These are phyloP conservation scores for Linepithema humile DNA, from an alignment of 1,140 invertebrate genomes.

Conservation along the genomic window DNA sequence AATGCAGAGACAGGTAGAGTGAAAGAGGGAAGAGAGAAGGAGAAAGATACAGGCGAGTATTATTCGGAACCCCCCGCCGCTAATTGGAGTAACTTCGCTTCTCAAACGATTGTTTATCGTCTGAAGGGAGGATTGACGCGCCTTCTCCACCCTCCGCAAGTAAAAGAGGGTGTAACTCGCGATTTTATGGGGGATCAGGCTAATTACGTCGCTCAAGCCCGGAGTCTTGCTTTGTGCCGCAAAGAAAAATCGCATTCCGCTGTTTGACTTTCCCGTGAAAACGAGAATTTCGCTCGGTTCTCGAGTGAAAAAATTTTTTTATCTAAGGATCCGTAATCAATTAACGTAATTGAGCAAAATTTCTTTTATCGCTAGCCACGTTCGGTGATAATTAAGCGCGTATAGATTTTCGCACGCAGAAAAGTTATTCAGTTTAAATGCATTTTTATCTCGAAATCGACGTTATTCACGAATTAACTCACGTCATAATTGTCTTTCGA, in stretches of 20 bases:
- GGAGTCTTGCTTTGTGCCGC: not conserved
- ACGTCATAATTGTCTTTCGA: not conserved
- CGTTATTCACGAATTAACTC: not conserved
- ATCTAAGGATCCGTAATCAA: not conserved
- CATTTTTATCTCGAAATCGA: not conserved
- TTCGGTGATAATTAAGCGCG: not conserved
- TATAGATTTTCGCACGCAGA: not conserved
- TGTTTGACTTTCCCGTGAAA: not conserved
- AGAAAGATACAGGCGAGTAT: constrained; percentile 33
- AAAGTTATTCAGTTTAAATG: not conserved
- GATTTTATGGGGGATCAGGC: constrained; percentile 9
- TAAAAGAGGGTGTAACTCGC: constrained; percentile 27
- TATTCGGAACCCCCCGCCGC: constrained; percentile 63
- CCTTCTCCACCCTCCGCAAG: constrained; percentile 7
- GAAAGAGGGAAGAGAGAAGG: not conserved
- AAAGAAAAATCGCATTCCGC: constrained; percentile 5
- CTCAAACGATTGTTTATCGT: constrained; percentile 70
- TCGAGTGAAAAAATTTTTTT: not conserved
- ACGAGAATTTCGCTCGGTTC: not conserved
- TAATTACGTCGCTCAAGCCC: constrained; percentile 38
- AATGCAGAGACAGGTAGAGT: constrained; percentile 52
- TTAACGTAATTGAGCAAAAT: not conserved
- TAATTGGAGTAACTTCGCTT: constrained; percentile 70
- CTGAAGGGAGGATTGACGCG: constrained; percentile 55
- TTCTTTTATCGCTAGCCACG: not conserved